phyloP scores from a whole-genome alignment of 2,888 invertebrate genomes.

The Caenorhabditis angaria region DNA sequence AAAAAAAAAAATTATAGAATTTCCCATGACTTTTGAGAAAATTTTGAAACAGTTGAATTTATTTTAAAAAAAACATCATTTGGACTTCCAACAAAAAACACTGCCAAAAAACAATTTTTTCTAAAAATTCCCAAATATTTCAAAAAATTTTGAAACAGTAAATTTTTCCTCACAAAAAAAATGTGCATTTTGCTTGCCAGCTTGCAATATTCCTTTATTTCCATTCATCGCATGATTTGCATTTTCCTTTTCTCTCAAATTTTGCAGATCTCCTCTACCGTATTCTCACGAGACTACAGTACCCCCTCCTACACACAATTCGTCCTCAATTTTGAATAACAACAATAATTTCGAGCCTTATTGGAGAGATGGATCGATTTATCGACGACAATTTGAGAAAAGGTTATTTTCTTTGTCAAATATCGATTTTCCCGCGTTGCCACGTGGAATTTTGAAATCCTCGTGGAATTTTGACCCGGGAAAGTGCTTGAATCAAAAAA shows the following conservation, averaged over 20 bases:
- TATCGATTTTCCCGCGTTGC: too few relatives aligned
- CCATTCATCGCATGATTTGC: slow-evolving; percentile 29
- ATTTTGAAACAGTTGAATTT: not conserved
- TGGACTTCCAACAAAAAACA: not conserved
- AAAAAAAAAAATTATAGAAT: too few relatives aligned
- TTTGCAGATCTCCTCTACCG: slow-evolving; percentile 33
- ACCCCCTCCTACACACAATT: slow-evolving; percentile 13
- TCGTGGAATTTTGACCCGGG: too few relatives aligned
- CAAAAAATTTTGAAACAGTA: too few relatives aligned
- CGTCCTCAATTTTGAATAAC: slow-evolving; percentile 5
- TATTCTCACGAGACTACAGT: slow-evolving; percentile 32
- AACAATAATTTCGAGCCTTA: slow-evolving; percentile 60
- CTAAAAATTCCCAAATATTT: slow-evolving; percentile 24
- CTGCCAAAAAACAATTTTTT: not conserved
- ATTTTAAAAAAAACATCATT: not conserved
- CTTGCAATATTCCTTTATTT: slow-evolving; percentile 9
- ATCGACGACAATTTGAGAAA: slow-evolving; percentile 61
- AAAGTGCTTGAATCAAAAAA: too few relatives aligned
- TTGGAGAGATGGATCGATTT: slow-evolving; percentile 69
- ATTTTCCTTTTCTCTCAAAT: not conserved
- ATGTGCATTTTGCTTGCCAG: too few relatives aligned
- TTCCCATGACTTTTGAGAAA: not conserved
- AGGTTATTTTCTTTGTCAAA: too few relatives aligned
- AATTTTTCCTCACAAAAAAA: too few relatives aligned
- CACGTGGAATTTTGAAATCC: too few relatives aligned